Conservation (phyloP, 2,113 vertebrate genomes). For the Heptranchias perlo region DNA sequence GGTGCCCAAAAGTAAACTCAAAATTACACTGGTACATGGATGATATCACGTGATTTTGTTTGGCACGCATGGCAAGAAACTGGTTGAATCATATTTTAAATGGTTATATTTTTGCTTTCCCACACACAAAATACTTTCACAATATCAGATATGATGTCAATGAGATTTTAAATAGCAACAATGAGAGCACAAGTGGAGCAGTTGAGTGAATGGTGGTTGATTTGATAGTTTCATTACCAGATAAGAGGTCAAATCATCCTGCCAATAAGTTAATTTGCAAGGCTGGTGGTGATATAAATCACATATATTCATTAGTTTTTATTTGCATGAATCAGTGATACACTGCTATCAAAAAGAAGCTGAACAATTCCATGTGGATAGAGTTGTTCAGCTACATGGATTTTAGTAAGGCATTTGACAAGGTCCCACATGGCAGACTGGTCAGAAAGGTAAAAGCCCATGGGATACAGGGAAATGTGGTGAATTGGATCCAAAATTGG, state of each 20-base stretch:
- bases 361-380: background rate
- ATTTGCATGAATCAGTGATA: background rate
- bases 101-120: background rate
- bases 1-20: too few relatives aligned
- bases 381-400: too few relatives aligned
- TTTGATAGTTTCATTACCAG: background rate
- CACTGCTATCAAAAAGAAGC: background rate
- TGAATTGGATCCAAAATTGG: too few relatives aligned
- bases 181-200: background rate
- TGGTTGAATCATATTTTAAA: background rate
- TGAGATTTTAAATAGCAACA: background rate
- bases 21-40: too few relatives aligned
- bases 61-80: background rate
- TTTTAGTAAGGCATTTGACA: too few relatives aligned
- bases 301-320: background rate
- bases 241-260: background rate
- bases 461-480: too few relatives aligned
- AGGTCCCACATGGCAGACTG: too few relatives aligned
- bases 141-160: background rate
- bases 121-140: background rate
- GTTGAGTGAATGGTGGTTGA: background rate
- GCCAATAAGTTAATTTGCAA: background rate
- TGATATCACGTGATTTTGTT: too few relatives aligned
- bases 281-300: conserved; percentile 1
- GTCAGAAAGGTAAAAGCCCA: too few relatives aligned